These are phyloP conservation scores for Rhodeus uyekii DNA, from an alignment of 2,797 vertebrate genomes.

Conservation along the genomic window DNA sequence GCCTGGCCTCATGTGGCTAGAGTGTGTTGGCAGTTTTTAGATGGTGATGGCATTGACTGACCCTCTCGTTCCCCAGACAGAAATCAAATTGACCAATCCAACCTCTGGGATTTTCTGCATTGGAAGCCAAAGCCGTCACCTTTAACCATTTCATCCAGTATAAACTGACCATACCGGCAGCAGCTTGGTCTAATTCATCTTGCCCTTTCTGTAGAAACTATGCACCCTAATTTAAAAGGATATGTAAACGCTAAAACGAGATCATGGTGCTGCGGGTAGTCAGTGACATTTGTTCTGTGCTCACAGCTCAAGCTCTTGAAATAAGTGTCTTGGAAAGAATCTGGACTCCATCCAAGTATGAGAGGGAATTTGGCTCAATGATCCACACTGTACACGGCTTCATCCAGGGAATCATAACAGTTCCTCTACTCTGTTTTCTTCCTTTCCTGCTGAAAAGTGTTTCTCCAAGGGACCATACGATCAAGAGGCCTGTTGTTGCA, in stretches of 20 bases:
- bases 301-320: conserved; percentile 26
- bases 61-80: no score
- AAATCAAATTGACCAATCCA: no score
- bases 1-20: no score
- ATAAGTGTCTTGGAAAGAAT: conserved; percentile 35
- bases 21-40: no score
- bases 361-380: conserved; percentile 58
- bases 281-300: conserved; percentile 27
- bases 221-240: conserved; percentile 17
- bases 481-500: conserved; percentile 35
- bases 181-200: conserved; percentile 1
- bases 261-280: conserved; percentile 1
- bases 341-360: conserved; percentile 39
- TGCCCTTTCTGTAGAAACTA: neutral
- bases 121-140: no score
- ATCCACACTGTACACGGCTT: conserved; percentile 61
- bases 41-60: no score
- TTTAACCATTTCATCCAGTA: neutral
- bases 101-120: no score
- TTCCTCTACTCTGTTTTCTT: conserved; percentile 19
- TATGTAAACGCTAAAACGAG: neutral
- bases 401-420: conserved; percentile 52
- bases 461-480: conserved; percentile 53
- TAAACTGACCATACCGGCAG: neutral
- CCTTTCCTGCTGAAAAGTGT: conserved; percentile 44